Conservation (phyloP, 1,140 invertebrate species). For the Mactra quadrangularis region DNA sequence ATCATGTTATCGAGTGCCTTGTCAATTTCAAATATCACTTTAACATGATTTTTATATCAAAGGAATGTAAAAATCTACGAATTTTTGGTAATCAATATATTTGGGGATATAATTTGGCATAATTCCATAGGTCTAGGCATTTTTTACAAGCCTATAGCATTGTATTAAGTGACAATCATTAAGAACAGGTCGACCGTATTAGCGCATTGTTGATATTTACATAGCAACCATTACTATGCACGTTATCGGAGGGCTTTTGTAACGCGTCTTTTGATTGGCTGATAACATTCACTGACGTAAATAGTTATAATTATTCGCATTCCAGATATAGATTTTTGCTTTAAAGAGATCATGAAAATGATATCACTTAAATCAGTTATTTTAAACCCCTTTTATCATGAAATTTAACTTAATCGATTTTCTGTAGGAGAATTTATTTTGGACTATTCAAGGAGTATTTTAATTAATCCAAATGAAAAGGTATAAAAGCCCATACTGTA, state of each 20-base stretch:
- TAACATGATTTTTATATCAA: neutral
- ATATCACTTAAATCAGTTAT: too few species aligned
- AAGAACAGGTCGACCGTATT: constrained; percentile 46
- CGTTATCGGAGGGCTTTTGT: constrained; percentile 6
- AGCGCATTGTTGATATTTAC: constrained; percentile 52
- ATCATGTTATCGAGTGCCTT: constrained; percentile 1
- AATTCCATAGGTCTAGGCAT: constrained; percentile 19
- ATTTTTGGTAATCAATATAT: constrained; percentile 33
- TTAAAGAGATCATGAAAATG: neutral
- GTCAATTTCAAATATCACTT: neutral
- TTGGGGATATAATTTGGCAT: constrained; percentile 40
- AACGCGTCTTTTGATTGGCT: constrained; percentile 37
- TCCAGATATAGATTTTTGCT: constrained; percentile 23
- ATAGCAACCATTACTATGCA: constrained; percentile 62
- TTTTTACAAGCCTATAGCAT: neutral
- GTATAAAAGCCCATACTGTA: too few species aligned
- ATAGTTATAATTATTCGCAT: constrained; percentile 4
- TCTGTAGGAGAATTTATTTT: too few species aligned
- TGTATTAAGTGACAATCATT: constrained; percentile 10
- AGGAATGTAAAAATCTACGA: constrained; percentile 15
- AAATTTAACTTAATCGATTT: too few species aligned
- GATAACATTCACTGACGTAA: constrained; percentile 13
- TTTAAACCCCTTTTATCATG: too few species aligned
- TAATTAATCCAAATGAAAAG: too few species aligned
- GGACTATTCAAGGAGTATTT: too few species aligned